Base-by-base conservation (phyloP, 1,140 invertebrate species). In the Drosophila athabasca region DNA sequence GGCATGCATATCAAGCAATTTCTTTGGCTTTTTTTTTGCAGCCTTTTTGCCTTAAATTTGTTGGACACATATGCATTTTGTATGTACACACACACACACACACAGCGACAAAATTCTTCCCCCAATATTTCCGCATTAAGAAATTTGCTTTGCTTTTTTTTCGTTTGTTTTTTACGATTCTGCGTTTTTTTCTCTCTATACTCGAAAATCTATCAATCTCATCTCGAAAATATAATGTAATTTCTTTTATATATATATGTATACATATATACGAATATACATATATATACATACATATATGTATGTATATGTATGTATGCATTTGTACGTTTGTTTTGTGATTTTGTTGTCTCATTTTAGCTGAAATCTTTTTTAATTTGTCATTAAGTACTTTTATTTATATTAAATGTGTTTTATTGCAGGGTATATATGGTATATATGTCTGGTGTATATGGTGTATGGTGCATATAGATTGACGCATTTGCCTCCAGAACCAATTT, bases 41-140 rank as follows among this genome's bases (percentile, higher is more conserved):
- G 64, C 66, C 35, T 39, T 13, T 39, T 39, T 68, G 51, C 51
- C 51, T 35, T 53, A 15, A 54, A 59, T 71, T 49, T 67, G 64
- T 54, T 76, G 35, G 11, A 39, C 35, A 70, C 77, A 84, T 74
- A 58, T 73, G 51, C 68, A 65, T 53, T 64, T 52, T 43, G 57
- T 72, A 62, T 45, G 29, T 44, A 26, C 55, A 44, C 39, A 48
- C 53, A 74, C 35, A 67, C 22, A 75, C 53, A 60, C 64, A 44
- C n/a, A 39, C 48, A 71, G 46, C 55, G 60, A 72, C 59, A 64
- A 84, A 70, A 77, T 85, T 70, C 72, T 79, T 82, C 79, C 59
- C 31, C 64, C 83, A 75, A 87, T 87, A 88, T 87, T 87, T 87
- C 82, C 82, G 82, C 82, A 88, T 85, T 71, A 85, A 85, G 62